Evolutionary conservation across 2,113 vertebrate genomes (phyloP), one percentile per base, ranked within the genome.

Genomic region (Pelecanoides urinatrix): DNA sequence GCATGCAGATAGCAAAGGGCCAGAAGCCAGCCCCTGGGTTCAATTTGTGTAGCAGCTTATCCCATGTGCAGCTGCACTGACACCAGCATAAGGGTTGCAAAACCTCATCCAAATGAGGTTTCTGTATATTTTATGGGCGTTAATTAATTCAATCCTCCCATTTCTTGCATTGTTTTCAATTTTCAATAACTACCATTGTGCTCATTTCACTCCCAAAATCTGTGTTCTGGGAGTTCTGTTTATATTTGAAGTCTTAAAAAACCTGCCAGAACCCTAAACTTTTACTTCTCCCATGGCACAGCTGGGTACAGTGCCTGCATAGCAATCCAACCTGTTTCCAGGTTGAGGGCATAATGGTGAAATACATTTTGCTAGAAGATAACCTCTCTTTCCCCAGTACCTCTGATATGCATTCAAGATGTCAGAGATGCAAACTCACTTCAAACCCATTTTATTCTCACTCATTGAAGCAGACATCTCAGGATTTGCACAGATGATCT

Each of bases 201-300:
- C 20, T 56, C 62, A 63, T 94, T 97, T 97, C 78, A 79, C 42
- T 94, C 44, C 21, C 27, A 90, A 97, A 88, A 82, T 58, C 34
- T 58, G 32, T 79, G 52, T 77, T 96, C 49, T 88, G 27, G 40
- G 25, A 86, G 61, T 47, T 68, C 82, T 92, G 42, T 40, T 97
- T 98, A 86, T 94, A 71, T 95, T 92, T 85, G 19, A 59, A 55
- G 19, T 32, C 44, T 77, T 96, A 90, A 36, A 55, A 42, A 42
- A 15, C 40, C 40, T 96, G 76, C 76, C 85, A 95, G 95, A 97
- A 83, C 42, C 36, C 11, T 34, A 47, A 84, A 82, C 62, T 71
- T 53, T 88, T 92, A 30, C 56, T 97, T 97, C 75, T 90, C 63
- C 90, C 72, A 55, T 95, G 72, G 75, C 91, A 93, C 75, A 88